A percentile compares a stretch with the other conserved stretches of the same genome.
phyloP scores from a whole-genome alignment of 1,140 invertebrate genomes.

The Euwallacea similis region DNA sequence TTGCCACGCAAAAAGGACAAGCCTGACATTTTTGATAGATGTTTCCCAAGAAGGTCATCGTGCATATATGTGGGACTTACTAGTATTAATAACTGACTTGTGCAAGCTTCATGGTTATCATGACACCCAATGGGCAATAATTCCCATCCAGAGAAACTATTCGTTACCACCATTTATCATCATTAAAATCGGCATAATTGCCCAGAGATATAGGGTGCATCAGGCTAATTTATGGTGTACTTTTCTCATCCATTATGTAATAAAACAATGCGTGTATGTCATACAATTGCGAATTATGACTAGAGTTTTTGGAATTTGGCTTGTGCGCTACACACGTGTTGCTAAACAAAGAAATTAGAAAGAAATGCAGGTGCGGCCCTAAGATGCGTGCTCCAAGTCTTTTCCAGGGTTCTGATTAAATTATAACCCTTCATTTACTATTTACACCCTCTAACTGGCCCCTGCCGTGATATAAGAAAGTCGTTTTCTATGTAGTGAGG shows the following conservation, averaged over 20 bases:
- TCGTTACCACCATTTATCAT: not conserved
- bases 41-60: not conserved
- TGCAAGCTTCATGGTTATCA: not conserved
- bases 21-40: not conserved
- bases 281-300: not conserved
- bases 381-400: slow-evolving; percentile 52
- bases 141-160: not conserved
- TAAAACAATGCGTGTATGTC: not conserved
- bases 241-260: not conserved
- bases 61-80: not conserved
- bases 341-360: slow-evolving; percentile 29
- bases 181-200: too few species aligned
- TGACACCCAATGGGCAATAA: not conserved
- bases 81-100: not conserved
- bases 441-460: slow-evolving; percentile 31
- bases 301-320: not conserved
- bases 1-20: not conserved
- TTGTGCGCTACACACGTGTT: not conserved
- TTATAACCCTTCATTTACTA: slow-evolving; percentile 50
- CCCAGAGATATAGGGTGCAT: not conserved
- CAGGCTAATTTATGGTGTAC: not conserved
- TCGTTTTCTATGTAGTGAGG: slow-evolving; percentile 27
- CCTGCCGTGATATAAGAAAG: slow-evolving; percentile 35
- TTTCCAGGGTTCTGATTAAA: slow-evolving; percentile 49
- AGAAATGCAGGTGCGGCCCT: slow-evolving; percentile 43